A percentile compares a stretch with the other conserved stretches of the same genome.
These are phyloP conservation scores for Helicolenus hilgendorfi DNA, from an alignment of 2,797 vertebrate species.

Conservation along the genomic window DNA sequence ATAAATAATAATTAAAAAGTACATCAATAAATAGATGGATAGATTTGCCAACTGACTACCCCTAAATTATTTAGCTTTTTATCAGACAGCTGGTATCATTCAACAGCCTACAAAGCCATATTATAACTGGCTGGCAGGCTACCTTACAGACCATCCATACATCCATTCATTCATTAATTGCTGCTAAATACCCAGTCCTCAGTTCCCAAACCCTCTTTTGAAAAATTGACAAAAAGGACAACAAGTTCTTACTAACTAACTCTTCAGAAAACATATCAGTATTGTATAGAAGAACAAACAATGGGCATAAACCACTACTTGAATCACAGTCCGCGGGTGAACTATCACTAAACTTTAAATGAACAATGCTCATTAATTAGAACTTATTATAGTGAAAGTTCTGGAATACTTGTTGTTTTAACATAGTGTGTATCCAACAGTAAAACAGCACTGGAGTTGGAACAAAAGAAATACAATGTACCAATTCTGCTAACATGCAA, in stretches of 20 bases:
- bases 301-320: not conserved
- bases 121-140: slow-evolving; percentile 23
- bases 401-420: not conserved
- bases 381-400: not conserved
- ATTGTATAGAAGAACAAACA: not conserved
- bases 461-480: not conserved
- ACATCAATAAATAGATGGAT: not conserved
- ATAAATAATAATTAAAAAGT: not conserved
- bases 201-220: not conserved
- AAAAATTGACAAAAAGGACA: not conserved
- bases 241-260: not conserved
- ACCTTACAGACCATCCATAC: slow-evolving; percentile 15
- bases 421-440: not conserved
- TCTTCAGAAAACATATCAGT: not conserved
- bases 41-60: not conserved
- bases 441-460: not conserved
- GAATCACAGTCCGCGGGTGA: not conserved
- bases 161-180: not conserved
- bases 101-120: slow-evolving; percentile 4
- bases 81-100: slow-evolving; percentile 9
- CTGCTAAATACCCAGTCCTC: slow-evolving; percentile 1
- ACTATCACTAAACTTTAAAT: not conserved
- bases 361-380: not conserved
- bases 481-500: not conserved
- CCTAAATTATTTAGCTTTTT: not conserved